Base-by-base conservation (phyloP, 2,888 invertebrate genomes). In the Perithous albicinctus region DNA sequence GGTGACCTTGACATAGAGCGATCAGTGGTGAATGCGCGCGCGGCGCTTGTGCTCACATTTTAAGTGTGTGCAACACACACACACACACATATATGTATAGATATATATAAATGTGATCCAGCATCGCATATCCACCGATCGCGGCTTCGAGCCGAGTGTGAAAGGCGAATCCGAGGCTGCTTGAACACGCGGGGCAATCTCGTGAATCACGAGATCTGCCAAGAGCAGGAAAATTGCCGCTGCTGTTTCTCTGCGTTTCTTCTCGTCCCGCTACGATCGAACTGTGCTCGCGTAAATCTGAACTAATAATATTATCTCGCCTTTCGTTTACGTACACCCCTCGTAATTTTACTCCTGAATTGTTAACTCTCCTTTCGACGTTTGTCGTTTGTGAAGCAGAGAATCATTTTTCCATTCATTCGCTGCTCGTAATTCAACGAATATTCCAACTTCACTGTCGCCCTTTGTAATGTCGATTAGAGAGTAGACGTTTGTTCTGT, bases 1-100 rank as follows among this genome's bases (percentile, higher is more conserved):
- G 32, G 23, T 46, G 80, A 81, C 80, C 80, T 81, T 81, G 80
- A 81, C 80, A 81, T 56, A 81, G 80, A 81, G 77, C 77, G 70
- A 56, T 63, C 41, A 56, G 38, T 66, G 56, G 32, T 8, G 32
- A n/a, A n/a, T 7, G 59, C 15, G 35, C 32, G 32, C 59, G 32
- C 32, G 32, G 32, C 18, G 18, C 29, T 59, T 32, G 51, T 8
- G 56, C 56, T 15, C 56, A 15, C 56, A 7, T 3, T 29, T 15
- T 29, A 56, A 41, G 41, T 38, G 10, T 12, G 38, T 38, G 8
- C 8, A 5, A 10, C 41, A 41, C 10, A 1, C 41, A n/a, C n/a
- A n/a, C n/a, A n/a, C n/a, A n/a, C n/a, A n/a, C n/a, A n/a, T n/a
- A n/a, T n/a, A n/a, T n/a, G n/a, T n/a, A n/a, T n/a, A n/a, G n/a